Conservation (phyloP, 2,113 vertebrate species). For the Petromus typicus region DNA sequence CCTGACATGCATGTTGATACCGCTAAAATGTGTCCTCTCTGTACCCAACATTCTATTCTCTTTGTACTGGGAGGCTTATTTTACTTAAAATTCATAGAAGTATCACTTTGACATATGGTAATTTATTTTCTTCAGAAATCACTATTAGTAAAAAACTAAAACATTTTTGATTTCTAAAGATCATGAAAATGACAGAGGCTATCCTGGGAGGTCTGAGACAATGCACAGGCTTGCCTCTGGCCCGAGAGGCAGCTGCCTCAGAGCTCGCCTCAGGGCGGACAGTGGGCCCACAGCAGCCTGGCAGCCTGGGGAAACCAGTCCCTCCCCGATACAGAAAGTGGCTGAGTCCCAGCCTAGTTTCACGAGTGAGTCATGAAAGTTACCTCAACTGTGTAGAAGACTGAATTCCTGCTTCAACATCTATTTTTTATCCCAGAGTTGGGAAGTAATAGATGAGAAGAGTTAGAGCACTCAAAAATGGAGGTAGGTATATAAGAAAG, state of each 20-base stretch:
- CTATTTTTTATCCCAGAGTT: neutral
- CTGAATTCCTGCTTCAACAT: neutral
- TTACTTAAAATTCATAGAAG: conserved; percentile 38
- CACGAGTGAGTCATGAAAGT: too few species aligned
- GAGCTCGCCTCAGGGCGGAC: neutral
- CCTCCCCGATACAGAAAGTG: too few species aligned
- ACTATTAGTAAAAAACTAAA: conserved; percentile 27
- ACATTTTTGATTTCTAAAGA: neutral
- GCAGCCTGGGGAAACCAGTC: too few species aligned
- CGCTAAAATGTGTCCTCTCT: neutral
- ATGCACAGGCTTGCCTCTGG: neutral
- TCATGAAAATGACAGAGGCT: neutral
- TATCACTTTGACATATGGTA: neutral
- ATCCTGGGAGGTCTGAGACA: neutral
- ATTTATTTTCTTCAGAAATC: neutral
- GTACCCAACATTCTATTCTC: neutral
- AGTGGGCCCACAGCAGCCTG: too few species aligned
- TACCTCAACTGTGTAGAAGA: too few species aligned
- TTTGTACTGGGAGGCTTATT: neutral
- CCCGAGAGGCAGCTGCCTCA: neutral
- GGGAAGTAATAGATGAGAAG: neutral
- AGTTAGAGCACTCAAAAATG: neutral
- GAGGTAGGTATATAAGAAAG: neutral
- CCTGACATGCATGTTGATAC: neutral
- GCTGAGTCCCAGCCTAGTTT: too few species aligned